phyloP scores from a whole-genome alignment of 2,113 vertebrate genomes.

The Rallus limicola region DNA sequence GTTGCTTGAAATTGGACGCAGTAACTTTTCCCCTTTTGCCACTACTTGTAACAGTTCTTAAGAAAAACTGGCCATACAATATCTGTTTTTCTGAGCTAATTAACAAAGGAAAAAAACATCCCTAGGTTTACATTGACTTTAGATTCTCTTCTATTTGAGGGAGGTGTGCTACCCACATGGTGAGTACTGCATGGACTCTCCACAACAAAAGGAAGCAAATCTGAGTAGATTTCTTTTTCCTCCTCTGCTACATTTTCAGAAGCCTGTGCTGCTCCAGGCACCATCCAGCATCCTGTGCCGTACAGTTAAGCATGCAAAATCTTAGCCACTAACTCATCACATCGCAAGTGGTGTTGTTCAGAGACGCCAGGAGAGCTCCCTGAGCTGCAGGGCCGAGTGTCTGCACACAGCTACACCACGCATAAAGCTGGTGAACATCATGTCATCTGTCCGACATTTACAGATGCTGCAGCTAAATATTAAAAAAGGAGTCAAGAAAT shows the following conservation, averaged over 20 bases:
- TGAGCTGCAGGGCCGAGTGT: background rate
- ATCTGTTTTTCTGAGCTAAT: background rate
- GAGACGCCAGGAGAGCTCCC: background rate
- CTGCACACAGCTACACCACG: background rate
- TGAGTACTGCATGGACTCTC: background rate
- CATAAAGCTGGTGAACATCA: background rate
- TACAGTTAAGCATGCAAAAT: background rate
- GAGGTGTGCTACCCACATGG: background rate
- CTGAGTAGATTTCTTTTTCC: background rate
- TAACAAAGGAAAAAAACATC: background rate
- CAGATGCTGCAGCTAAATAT: background rate
- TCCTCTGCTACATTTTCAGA: background rate
- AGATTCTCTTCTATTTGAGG: background rate
- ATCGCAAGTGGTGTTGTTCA: background rate
- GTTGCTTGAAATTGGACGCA: background rate
- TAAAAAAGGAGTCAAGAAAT: background rate
- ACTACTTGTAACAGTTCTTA: background rate
- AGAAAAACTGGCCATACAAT: background rate
- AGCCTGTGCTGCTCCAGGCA: background rate
- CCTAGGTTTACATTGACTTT: background rate
- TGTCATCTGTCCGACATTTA: background rate
- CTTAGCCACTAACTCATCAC: background rate
- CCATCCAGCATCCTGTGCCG: background rate
- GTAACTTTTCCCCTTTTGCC: background rate
- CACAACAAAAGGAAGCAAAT: background rate